phyloP scores from a whole-genome alignment of 2,113 vertebrate genomes.

The Euleptes europaea region DNA sequence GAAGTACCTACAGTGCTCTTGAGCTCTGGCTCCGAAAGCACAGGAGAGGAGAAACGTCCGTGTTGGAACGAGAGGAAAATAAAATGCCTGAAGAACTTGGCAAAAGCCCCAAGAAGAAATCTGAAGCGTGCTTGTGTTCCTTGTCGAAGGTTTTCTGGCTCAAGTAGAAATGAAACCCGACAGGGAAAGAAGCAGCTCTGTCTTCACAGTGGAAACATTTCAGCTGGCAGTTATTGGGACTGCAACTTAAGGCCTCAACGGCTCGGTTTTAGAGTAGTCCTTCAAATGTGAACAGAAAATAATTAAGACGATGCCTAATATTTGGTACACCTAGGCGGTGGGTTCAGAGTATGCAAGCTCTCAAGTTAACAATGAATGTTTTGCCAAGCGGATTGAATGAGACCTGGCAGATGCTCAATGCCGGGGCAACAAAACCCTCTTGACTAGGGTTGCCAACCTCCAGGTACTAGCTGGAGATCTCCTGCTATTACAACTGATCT shows the following conservation, averaged over 20 bases:
- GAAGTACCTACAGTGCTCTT: conserved; percentile 43
- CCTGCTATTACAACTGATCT: no score
- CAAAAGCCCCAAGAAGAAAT: neutral
- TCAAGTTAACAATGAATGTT: no score
- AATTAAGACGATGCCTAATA: neutral
- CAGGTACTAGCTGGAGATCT: no score
- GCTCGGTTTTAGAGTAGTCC: neutral
- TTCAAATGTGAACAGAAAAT: neutral
- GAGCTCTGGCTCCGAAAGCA: conserved; percentile 17
- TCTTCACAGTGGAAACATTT: neutral
- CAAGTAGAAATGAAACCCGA: neutral
- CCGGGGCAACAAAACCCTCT: no score
- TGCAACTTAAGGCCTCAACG: neutral
- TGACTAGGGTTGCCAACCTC: no score
- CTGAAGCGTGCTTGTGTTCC: neutral
- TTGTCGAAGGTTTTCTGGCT: neutral
- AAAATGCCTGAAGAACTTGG: conserved; percentile 3
- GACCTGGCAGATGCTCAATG: no score
- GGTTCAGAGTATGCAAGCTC: no score
- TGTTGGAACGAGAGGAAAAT: neutral
- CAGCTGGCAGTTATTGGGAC: neutral
- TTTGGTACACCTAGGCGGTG: no score
- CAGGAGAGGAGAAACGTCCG: conserved; percentile 39
- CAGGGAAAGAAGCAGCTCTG: neutral
- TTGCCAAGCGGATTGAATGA: no score